Evolutionary conservation across 2,113 vertebrate genomes (phyloP).

Genomic region (Chionomys nivalis): DNA sequence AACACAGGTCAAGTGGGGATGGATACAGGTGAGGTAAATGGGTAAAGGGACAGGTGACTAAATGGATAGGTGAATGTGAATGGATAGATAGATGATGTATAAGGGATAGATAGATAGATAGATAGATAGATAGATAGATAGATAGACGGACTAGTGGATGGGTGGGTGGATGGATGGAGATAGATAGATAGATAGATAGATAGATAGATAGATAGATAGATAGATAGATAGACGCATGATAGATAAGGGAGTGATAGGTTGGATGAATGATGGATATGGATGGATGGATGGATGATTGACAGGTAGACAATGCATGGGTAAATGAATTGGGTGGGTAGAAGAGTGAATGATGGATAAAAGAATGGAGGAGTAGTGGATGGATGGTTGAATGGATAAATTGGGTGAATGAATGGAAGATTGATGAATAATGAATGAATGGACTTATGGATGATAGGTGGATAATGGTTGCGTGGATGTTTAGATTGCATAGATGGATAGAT

Average conservation of each 20-base stretch:
- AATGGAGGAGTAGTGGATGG: background rate
- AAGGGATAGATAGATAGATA: background rate
- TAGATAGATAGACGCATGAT: rapidly evolving
- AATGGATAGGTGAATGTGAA: background rate
- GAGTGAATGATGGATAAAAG: background rate
- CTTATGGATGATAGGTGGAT: background rate
- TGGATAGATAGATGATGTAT: no score
- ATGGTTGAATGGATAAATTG: background rate
- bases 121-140: no score
- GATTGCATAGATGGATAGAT: background rate
- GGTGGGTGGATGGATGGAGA: background rate
- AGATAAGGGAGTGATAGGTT: background rate
- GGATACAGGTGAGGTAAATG: background rate
- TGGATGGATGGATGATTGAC: no score
- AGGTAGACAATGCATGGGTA: background rate
- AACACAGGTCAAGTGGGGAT: background rate
- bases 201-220: background rate
- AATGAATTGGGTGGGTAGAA: background rate
- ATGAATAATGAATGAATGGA: background rate
- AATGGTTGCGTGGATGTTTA: background rate
- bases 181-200: background rate
- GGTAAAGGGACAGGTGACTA: background rate
- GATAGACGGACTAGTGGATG: background rate
- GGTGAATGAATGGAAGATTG: background rate
- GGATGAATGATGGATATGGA: no score